A percentile compares a stretch with the other conserved stretches of the same genome.
phyloP scores from a whole-genome alignment of 2,888 invertebrate genomes.

The Xestoiulus laeticollis region DNA sequence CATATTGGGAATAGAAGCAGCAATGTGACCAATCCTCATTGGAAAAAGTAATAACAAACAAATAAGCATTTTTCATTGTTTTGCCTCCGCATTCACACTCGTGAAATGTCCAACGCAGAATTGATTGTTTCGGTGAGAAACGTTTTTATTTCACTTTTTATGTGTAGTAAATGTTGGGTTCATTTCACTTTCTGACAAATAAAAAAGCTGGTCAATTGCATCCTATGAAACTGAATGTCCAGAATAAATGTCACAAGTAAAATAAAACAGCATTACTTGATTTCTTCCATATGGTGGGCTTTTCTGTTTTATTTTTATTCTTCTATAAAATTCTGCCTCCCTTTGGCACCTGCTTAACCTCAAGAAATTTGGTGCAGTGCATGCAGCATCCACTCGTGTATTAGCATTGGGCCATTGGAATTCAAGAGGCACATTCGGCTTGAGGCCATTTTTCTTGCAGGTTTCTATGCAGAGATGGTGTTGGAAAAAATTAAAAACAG shows the following conservation, averaged over 20 bases:
- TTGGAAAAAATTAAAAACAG: too few species aligned
- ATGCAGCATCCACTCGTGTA: background rate
- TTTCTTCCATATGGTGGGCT: background rate
- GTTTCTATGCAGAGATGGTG: too few species aligned
- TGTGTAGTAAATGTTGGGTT: slow-evolving; percentile 41
- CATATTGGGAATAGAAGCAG: background rate
- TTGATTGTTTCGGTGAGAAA: slow-evolving; percentile 43
- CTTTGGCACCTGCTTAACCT: slow-evolving; percentile 14
- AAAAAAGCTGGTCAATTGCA: slow-evolving; percentile 37
- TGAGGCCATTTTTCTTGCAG: too few species aligned
- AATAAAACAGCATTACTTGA: slow-evolving; percentile 41
- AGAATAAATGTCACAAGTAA: slow-evolving; percentile 28
- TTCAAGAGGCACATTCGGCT: background rate
- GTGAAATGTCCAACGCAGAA: background rate
- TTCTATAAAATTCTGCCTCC: slow-evolving; percentile 22
- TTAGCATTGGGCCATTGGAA: background rate
- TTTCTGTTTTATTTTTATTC: slow-evolving; percentile 38
- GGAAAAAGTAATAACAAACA: slow-evolving; percentile 11
- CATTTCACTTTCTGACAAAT: slow-evolving; percentile 41
- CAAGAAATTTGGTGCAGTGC: background rate
- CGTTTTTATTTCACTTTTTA: slow-evolving; percentile 40
- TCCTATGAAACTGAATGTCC: slow-evolving; percentile 24
- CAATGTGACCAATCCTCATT: background rate
- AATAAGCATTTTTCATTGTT: slow-evolving; percentile 43
- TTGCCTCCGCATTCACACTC: slow-evolving; percentile 1